Base-by-base conservation (phyloP, 2,113 vertebrate species). In the Semicossyphus pulcher region DNA sequence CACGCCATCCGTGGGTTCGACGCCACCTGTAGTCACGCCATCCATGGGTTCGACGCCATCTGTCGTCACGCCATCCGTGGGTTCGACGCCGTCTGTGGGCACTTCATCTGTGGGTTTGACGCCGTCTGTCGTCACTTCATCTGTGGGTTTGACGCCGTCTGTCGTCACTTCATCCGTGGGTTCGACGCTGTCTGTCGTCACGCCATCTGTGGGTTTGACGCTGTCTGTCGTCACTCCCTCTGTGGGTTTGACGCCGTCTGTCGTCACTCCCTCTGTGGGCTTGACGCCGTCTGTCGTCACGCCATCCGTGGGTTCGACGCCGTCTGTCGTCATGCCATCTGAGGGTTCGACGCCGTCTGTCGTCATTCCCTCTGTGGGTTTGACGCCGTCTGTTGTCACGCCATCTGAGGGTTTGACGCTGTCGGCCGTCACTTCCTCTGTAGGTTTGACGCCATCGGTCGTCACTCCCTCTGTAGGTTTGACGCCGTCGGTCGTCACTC, bases 81-180 rank as follows among this genome's bases (percentile, higher is more conserved):
- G 59, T 20, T 75, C 49, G 26, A 4, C 32, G 34, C 25, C 9
- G 45, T 61, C 81, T 9, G 77, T 8, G 1, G 15, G 1, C 39
- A 16, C 15, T 15, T 0, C 82, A 45, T 88, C 83, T 12, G 81
- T 8, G 25, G 73, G 53, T n/a, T 75, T 45, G 29, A 3, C 36
- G 41, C 25, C 7, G 48, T 63, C 83, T 8, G 77, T 41, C 5
- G 18, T 4, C 16, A n/a, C 12, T 14, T n/a, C 82, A 37, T 88
- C 83, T 10, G 78, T 7, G 18, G 73, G 59, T 20, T 75, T 49
- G 26, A 3, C 36, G 42, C 25, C 8, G 52, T 63, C 83, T 10
- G 39, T 41, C 14, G 15, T 7, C 39, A 16, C 11, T 15, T 2
- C 15, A 6, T 41, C 16, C 7, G 39, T 14, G 1, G 3, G 15